A percentile compares a stretch with the other conserved stretches of the same genome.
phyloP scores from a whole-genome alignment of 2,113 vertebrate species.

The Neotoma lepida region DNA sequence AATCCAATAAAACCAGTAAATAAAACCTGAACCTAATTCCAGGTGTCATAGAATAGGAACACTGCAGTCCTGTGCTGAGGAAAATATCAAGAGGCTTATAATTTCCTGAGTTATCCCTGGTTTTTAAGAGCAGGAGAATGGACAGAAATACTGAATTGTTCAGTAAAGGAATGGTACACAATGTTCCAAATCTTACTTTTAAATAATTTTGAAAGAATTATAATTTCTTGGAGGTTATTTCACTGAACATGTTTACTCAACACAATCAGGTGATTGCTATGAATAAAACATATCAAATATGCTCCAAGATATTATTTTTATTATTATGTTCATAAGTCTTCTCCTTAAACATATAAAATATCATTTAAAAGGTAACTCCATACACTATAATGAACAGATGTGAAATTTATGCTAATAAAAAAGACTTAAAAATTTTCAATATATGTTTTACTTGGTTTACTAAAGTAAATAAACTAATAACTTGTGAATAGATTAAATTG shows the following conservation, averaged over 20 bases:
- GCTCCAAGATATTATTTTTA: neutral
- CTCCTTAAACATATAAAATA: neutral
- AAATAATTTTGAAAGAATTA: neutral
- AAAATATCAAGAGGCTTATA: neutral
- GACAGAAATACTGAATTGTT: neutral
- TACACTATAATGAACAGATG: neutral
- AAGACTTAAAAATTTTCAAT: neutral
- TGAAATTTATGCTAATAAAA: neutral
- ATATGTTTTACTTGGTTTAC: neutral
- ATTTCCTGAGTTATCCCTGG: neutral
- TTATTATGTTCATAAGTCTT: neutral
- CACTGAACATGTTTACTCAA: neutral
- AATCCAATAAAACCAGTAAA: neutral
- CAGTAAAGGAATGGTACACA: neutral
- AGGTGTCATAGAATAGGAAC: neutral
- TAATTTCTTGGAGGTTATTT: neutral
- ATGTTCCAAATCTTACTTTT: neutral
- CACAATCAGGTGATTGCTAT: neutral
- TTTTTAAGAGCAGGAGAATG: neutral
- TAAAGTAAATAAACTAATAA: neutral
- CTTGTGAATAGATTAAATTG: neutral
- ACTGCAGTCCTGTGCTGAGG: accelerated
- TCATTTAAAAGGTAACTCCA: neutral
- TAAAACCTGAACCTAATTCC: neutral
- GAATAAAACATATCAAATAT: neutral